phyloP scores from a whole-genome alignment of 2,113 vertebrate genomes.

The Syngnathoides biaculeatus region DNA sequence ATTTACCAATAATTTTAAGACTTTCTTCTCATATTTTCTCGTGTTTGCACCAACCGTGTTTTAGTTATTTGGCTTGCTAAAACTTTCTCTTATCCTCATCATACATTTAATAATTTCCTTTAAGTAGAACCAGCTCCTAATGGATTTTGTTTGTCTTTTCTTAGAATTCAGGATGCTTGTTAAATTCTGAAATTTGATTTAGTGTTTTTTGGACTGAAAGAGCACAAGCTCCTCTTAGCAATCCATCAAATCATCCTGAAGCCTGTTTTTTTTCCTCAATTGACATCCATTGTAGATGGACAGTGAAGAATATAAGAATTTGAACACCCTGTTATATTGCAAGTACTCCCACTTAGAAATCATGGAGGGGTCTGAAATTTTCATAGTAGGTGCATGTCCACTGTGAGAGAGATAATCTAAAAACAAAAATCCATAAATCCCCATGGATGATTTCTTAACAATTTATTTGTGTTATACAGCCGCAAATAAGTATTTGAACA shows the following conservation, averaged over 20 bases:
- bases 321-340: too few relatives aligned
- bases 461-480: too few relatives aligned
- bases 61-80: neutral
- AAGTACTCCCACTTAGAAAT: too few relatives aligned
- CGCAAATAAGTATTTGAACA: too few relatives aligned
- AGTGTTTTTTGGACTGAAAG: slow-evolving; percentile 75
- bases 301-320: too few relatives aligned
- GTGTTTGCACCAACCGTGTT: neutral
- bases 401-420: too few relatives aligned
- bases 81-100: slow-evolving; percentile 45
- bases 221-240: slow-evolving; percentile 70
- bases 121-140: slow-evolving; percentile 26
- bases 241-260: slow-evolving; percentile 75
- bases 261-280: slow-evolving; percentile 69
- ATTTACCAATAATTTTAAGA: neutral
- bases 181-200: slow-evolving; percentile 75
- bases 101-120: slow-evolving; percentile 33
- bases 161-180: slow-evolving; percentile 47
- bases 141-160: slow-evolving; percentile 34
- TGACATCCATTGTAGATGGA: slow-evolving; percentile 60
- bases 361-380: too few relatives aligned
- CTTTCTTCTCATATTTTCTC: slow-evolving; percentile 3
- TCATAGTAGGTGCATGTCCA: too few relatives aligned
- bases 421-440: too few relatives aligned
- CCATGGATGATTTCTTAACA: too few relatives aligned